Evolutionary conservation across 2,113 vertebrate genomes (phyloP).

Genomic region (Oenanthe oenanthe): DNA sequence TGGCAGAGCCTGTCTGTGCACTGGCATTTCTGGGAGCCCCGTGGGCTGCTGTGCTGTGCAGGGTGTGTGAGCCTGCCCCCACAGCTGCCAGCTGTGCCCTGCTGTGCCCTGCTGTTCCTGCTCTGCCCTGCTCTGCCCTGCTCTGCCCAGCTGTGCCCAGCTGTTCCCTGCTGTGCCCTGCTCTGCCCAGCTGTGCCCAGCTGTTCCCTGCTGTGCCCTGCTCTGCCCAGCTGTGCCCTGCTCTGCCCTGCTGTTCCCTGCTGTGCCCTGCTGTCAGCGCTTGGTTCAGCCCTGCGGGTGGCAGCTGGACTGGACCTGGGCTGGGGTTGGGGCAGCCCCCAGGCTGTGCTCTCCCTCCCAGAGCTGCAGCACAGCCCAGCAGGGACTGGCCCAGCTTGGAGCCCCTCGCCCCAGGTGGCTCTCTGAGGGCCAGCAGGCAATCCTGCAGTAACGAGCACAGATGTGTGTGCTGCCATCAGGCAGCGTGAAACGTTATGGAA

Average conservation of each 20-base stretch:
- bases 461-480: not conserved
- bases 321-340: not conserved
- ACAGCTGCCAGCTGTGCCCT: not conserved
- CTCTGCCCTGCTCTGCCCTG: too few species aligned
- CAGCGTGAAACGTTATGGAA: not conserved
- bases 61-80: fast-evolving
- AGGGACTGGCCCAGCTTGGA: not conserved
- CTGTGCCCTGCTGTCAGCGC: not conserved
- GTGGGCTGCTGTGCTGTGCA: fast-evolving
- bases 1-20: not conserved
- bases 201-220: not conserved
- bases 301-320: fast-evolving
- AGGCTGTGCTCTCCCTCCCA: fast-evolving
- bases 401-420: not conserved
- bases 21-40: not conserved
- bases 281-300: not conserved
- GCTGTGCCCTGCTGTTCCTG: not conserved
- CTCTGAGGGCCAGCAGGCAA: not conserved
- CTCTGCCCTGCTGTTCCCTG: too few species aligned
- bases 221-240: too few species aligned
- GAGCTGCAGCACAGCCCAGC: not conserved
- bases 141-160: not conserved
- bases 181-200: not conserved
- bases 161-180: too few species aligned
- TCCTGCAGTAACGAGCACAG: not conserved